These are phyloP conservation scores for Centroberyx gerrardi DNA, from an alignment of 2,797 vertebrate genomes.

Conservation along the genomic window DNA sequence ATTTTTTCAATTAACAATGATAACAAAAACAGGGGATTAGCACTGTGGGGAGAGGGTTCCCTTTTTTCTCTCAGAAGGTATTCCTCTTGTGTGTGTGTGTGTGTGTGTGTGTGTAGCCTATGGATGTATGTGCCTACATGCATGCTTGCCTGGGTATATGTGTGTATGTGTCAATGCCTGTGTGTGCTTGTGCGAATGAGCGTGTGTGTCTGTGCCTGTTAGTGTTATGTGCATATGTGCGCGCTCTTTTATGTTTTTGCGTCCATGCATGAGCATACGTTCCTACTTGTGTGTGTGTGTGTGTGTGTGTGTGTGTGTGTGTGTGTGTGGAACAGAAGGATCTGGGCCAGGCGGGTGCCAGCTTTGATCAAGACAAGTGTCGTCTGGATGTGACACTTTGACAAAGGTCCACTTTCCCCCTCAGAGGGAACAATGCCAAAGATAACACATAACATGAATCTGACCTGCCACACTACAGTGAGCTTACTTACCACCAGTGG, in stretches of 20 bases:
- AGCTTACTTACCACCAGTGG: conserved; percentile 23
- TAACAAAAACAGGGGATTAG: conserved; percentile 78
- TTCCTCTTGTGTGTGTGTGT: conserved; percentile 22
- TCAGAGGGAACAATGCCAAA: conserved; percentile 52
- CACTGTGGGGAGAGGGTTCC: conserved; percentile 45
- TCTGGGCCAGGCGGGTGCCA: conserved; percentile 43
- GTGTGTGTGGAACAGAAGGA: not conserved
- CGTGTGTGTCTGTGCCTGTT: not conserved
- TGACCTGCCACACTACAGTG: conserved; percentile 45
- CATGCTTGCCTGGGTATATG: not conserved
- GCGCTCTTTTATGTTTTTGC: not conserved
- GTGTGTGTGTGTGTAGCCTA: conserved; percentile 11
- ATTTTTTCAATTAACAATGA: conserved; percentile 79
- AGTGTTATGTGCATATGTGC: not conserved
- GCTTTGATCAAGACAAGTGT: conserved; percentile 67
- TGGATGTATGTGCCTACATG: conserved; percentile 17
- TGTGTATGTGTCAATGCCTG: conserved; percentile 1
- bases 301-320: conserved; percentile 1
- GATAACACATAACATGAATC: conserved; percentile 61
- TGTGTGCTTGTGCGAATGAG: conserved; percentile 8
- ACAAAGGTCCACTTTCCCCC: conserved; percentile 62
- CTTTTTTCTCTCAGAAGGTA: conserved; percentile 41
- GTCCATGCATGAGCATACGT: not conserved
- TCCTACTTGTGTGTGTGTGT: conserved; percentile 2
- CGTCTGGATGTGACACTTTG: conserved; percentile 60